phyloP scores from a whole-genome alignment of 2,113 vertebrate species.

The Neogale vison region DNA sequence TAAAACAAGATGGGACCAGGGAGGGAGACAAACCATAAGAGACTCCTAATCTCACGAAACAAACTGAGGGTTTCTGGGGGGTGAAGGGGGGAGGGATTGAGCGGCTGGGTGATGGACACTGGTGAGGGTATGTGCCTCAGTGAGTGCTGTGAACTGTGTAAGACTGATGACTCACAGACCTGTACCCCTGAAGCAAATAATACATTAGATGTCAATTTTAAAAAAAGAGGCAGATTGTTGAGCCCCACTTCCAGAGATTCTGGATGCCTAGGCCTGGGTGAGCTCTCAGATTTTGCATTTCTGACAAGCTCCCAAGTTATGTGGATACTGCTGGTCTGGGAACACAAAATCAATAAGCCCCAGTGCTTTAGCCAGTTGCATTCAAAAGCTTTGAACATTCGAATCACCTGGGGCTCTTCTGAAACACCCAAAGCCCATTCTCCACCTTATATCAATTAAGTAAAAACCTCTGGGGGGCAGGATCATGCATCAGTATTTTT shows the following conservation, averaged over 20 bases:
- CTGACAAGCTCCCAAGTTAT: background rate
- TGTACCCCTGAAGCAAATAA: too few relatives aligned
- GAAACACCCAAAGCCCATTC: background rate
- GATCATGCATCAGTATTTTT: background rate
- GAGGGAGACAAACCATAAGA: too few relatives aligned
- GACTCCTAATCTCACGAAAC: too few relatives aligned
- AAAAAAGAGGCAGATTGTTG: background rate
- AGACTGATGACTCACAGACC: too few relatives aligned
- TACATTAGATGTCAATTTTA: too few relatives aligned
- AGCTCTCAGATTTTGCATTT: background rate
- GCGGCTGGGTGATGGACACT: too few relatives aligned
- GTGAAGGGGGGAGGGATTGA: too few relatives aligned
- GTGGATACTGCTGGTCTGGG: background rate
- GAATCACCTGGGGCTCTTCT: background rate
- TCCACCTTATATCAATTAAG: background rate
- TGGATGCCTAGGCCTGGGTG: background rate
- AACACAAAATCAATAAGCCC: background rate
- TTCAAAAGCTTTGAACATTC: background rate
- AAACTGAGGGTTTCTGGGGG: too few relatives aligned
- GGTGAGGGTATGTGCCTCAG: too few relatives aligned
- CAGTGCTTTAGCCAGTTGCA: background rate
- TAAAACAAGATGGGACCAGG: too few relatives aligned
- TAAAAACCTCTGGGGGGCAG: background rate
- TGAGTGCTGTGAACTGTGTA: too few relatives aligned
- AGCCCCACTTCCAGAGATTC: background rate